These are phyloP conservation scores for Macrotrachela quadricornifera DNA, from an alignment of 1,140 invertebrate genomes.

Conservation along the genomic window DNA sequence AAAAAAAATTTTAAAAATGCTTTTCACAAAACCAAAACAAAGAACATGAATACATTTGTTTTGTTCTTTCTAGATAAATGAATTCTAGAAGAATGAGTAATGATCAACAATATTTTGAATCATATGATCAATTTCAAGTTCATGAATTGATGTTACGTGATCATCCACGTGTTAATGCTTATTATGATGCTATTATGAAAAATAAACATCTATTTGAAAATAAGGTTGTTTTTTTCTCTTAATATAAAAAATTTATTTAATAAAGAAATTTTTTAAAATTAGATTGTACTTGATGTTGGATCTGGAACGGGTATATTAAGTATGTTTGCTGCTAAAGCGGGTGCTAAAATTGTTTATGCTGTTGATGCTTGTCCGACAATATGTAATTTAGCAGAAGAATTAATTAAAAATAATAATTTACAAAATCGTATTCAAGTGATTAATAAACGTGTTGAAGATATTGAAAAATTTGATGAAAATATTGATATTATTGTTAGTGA, in stretches of 20 bases:
- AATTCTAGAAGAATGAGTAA: no score
- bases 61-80: no score
- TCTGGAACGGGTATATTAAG: conserved; percentile 66
- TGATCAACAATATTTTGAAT: not conserved
- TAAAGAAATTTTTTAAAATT: conserved; percentile 58
- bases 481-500: conserved; percentile 96
- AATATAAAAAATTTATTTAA: conserved; percentile 34
- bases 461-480: conserved; percentile 62
- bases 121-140: conserved; percentile 4
- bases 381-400: conserved; percentile 74
- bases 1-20: no score
- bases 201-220: conserved; percentile 21
- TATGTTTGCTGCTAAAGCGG: conserved; percentile 92
- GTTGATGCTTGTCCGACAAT: conserved; percentile 93
- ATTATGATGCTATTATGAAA: conserved; percentile 23
- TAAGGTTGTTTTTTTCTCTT: conserved; percentile 12
- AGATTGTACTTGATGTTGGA: conserved; percentile 80
- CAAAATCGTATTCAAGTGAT: conserved; percentile 53
- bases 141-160: conserved; percentile 6
- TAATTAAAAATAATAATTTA: conserved; percentile 66
- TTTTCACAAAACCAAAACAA: no score
- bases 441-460: conserved; percentile 93
- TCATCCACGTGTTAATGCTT: conserved; percentile 6
- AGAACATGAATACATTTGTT: no score
- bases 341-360: conserved; percentile 83